A percentile compares a stretch with the other conserved stretches of the same genome.
Conservation (phyloP, 2,797 vertebrate species). For the Tenualosa ilisha region DNA sequence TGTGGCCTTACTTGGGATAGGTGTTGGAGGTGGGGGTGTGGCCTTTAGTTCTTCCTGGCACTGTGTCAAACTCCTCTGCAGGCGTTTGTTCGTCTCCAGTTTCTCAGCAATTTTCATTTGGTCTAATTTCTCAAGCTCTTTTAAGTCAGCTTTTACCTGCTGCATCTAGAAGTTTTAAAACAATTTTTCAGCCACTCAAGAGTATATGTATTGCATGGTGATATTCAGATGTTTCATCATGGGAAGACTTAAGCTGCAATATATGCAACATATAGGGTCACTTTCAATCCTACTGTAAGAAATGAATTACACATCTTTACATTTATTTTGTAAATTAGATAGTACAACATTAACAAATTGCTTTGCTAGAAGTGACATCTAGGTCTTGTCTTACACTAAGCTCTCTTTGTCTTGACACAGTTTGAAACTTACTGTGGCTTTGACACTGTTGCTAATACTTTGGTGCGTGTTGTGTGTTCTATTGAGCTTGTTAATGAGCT, state of each 20-base stretch:
- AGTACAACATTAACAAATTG: background rate
- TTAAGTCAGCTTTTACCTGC: slow-evolving; percentile 54
- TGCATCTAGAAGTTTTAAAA: slow-evolving; percentile 53
- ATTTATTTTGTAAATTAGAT: no score
- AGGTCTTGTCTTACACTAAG: no score
- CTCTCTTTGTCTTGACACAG: no score
- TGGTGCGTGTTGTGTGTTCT: slow-evolving; percentile 41
- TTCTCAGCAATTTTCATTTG: slow-evolving; percentile 57
- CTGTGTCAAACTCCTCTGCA: slow-evolving; percentile 62
- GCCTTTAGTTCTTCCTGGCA: slow-evolving; percentile 50
- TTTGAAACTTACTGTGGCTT: slow-evolving; percentile 55
- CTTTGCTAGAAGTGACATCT: no score
- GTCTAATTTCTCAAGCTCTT: slow-evolving; percentile 65
- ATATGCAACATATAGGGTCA: background rate
- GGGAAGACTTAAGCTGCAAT: background rate
- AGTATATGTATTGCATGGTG: no score
- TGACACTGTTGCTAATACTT: slow-evolving; percentile 29
- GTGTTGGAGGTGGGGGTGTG: slow-evolving; percentile 37
- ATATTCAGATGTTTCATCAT: background rate
- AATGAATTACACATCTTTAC: background rate
- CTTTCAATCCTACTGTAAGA: background rate
- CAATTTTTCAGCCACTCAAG: background rate
- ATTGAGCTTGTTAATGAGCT: slow-evolving; percentile 64
- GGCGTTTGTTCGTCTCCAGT: slow-evolving; percentile 59
- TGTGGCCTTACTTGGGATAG: slow-evolving; percentile 43